These are phyloP conservation scores for Apocrypta bakeri DNA, from an alignment of 1,140 invertebrate genomes.

Conservation along the genomic window DNA sequence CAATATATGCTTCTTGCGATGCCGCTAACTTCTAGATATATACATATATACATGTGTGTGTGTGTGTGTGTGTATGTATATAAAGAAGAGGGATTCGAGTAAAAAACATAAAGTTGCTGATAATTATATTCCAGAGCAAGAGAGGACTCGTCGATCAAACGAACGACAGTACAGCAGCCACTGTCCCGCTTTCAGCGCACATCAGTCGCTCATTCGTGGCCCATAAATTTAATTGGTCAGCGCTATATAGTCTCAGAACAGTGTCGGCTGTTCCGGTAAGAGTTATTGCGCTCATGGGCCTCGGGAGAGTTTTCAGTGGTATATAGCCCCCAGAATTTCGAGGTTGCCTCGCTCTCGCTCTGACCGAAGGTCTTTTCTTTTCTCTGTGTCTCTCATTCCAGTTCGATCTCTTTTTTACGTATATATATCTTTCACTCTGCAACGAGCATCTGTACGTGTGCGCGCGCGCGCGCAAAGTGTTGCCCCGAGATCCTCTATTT, in stretches of 20 bases:
- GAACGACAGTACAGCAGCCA: too few species aligned
- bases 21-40: too few species aligned
- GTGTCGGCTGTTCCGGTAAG: constrained; percentile 7
- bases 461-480: background rate
- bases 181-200: too few species aligned
- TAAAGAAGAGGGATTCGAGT: too few species aligned
- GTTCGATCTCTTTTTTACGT: background rate
- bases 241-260: background rate
- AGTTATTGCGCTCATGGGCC: constrained; percentile 15
- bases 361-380: constrained; percentile 16
- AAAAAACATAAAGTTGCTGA: too few species aligned
- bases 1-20: too few species aligned
- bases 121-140: too few species aligned
- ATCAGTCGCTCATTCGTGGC: background rate
- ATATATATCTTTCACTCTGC: background rate
- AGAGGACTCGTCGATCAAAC: too few species aligned
- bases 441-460: too few species aligned
- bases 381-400: too few species aligned
- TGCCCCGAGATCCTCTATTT: background rate
- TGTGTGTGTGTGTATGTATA: too few species aligned
- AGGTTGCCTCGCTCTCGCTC: background rate
- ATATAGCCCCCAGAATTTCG: constrained; percentile 23
- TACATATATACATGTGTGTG: too few species aligned
- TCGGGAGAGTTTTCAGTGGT: background rate
- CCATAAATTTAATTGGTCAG: constrained; percentile 42